These are phyloP conservation scores for Steinernema scapterisci DNA, from an alignment of 2,888 invertebrate genomes.

Conservation along the genomic window DNA sequence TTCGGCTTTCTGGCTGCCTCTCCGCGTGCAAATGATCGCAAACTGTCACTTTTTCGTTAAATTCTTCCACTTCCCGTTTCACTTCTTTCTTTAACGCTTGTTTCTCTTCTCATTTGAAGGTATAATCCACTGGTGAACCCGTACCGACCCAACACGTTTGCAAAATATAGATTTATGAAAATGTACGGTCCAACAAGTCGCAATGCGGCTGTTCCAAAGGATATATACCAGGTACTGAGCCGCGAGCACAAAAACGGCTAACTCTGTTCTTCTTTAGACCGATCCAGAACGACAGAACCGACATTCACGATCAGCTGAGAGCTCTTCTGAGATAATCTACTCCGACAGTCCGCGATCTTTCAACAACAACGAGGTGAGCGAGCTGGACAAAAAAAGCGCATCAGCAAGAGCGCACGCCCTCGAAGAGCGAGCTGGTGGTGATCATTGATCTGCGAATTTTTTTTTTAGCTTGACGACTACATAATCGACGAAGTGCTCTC, in stretches of 20 bases:
- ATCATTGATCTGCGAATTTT: slow-evolving; percentile 35
- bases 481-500: slow-evolving; percentile 67
- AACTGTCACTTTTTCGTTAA: neutral
- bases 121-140: slow-evolving; percentile 31
- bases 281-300: slow-evolving; percentile 28
- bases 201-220: slow-evolving; percentile 32
- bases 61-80: neutral
- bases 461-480: slow-evolving; percentile 63
- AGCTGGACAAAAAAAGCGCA: neutral
- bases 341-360: slow-evolving; percentile 43
- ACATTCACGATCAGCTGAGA: slow-evolving; percentile 28
- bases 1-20: neutral
- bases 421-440: neutral
- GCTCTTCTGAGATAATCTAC: slow-evolving; percentile 20
- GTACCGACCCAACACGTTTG: slow-evolving; percentile 28
- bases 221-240: slow-evolving; percentile 25
- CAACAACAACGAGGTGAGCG: slow-evolving; percentile 43
- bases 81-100: neutral
- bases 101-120: slow-evolving; percentile 18
- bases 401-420: no score
- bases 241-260: neutral
- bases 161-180: slow-evolving; percentile 31
- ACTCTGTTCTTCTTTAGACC: neutral
- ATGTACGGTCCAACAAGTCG: slow-evolving; percentile 32
- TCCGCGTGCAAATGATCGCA: neutral